These are phyloP conservation scores for Hymenochirus boettgeri DNA, from an alignment of 2,113 vertebrate species.

Conservation along the genomic window DNA sequence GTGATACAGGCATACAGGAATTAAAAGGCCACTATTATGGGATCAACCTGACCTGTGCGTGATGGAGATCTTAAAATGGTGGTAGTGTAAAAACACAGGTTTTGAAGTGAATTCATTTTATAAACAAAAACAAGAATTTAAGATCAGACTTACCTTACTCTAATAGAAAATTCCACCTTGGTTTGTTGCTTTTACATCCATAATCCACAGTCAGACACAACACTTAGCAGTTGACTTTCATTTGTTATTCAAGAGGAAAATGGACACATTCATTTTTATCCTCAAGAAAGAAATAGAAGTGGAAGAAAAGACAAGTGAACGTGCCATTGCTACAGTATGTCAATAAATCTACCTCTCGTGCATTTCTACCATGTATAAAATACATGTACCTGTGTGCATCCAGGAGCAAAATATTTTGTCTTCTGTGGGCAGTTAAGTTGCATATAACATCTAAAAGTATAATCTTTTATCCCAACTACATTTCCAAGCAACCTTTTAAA, in stretches of 20 bases:
- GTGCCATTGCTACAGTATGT: constrained; percentile 2
- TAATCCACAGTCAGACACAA: constrained; percentile 8
- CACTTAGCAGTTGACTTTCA: constrained; percentile 11
- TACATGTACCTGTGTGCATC: constrained; percentile 3
- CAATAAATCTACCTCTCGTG: constrained; percentile 6
- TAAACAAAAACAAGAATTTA: too few relatives aligned
- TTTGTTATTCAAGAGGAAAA: constrained; percentile 16
- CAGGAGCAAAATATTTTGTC: not conserved
- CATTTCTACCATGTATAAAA: constrained; percentile 4
- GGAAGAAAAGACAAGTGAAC: constrained; percentile 12
- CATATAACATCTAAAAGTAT: not conserved
- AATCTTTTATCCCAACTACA: not conserved
- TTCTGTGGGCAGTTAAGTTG: not conserved
- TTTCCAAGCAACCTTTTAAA: constrained; percentile 25
- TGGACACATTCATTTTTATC: constrained; percentile 11
- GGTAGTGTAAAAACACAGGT: too few relatives aligned
- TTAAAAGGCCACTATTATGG: too few relatives aligned
- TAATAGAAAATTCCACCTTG: not conserved
- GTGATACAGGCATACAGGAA: too few relatives aligned
- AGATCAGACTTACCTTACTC: too few relatives aligned
- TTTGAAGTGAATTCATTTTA: too few relatives aligned
- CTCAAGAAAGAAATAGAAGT: constrained; percentile 16
- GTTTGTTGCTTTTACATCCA: not conserved
- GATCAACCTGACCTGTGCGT: too few relatives aligned
- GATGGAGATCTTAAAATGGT: too few relatives aligned